These are phyloP conservation scores for Thyatira batis DNA, from an alignment of 2,888 invertebrate genomes.

Conservation along the genomic window DNA sequence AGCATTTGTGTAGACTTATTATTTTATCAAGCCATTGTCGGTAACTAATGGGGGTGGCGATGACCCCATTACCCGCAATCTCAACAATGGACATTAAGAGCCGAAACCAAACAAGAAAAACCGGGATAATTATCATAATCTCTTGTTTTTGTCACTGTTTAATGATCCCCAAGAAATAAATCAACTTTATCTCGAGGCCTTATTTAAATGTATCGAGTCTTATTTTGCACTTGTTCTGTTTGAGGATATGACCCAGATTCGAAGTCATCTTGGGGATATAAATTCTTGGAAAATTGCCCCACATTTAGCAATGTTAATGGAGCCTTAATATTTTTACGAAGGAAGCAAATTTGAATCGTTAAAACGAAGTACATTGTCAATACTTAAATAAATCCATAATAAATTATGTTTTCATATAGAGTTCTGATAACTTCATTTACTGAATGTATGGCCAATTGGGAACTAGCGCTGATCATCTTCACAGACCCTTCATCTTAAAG, in stretches of 20 bases:
- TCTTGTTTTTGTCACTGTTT: slow-evolving; percentile 32
- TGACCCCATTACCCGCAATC: not conserved
- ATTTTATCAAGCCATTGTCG: slow-evolving; percentile 4
- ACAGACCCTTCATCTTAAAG: too few species aligned
- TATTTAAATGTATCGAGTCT: not conserved
- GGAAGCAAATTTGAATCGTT: not conserved
- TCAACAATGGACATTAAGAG: slow-evolving; percentile 12
- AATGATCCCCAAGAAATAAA: slow-evolving; percentile 32
- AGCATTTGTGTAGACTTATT: not conserved
- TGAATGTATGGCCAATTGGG: too few species aligned
- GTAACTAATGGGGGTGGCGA: not conserved
- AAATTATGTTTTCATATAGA: too few species aligned
- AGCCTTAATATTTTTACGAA: not conserved
- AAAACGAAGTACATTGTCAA: not conserved
- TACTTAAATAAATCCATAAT: too few species aligned
- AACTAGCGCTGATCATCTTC: too few species aligned
- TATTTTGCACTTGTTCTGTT: not conserved
- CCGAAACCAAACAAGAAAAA: slow-evolving; percentile 21
- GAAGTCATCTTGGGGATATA: not conserved
- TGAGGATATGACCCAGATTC: not conserved
- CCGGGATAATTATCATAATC: slow-evolving; percentile 38
- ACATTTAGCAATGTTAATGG: not conserved
- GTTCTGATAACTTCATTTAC: too few species aligned
- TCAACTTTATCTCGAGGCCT: slow-evolving; percentile 10
- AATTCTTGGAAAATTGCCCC: not conserved